These are phyloP conservation scores for Chymomyza procnemis DNA, from an alignment of 2,888 invertebrate species.

Conservation along the genomic window DNA sequence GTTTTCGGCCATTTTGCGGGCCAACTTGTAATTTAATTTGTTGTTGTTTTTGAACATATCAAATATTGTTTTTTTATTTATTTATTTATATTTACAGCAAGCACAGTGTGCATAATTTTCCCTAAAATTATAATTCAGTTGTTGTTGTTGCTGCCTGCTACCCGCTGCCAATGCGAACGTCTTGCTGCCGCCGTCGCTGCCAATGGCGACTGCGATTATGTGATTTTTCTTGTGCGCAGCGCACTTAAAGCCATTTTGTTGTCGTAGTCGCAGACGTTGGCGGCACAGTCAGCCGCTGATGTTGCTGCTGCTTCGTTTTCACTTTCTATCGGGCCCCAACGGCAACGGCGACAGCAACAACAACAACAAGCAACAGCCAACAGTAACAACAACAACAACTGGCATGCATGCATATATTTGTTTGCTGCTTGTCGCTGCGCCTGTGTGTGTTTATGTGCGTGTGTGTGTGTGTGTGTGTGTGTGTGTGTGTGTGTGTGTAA, in stretches of 20 bases:
- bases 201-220: conserved; percentile 50
- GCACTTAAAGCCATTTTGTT: conserved; percentile 59
- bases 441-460: conserved; percentile 46
- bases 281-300: conserved; percentile 15
- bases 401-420: conserved; percentile 7
- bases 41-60: conserved; percentile 8
- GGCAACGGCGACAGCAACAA: conserved; percentile 18
- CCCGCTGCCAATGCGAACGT: neutral
- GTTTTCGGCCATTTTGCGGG: conserved; percentile 7
- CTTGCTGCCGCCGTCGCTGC: conserved; percentile 8
- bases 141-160: conserved; percentile 18
- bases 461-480: conserved; percentile 26
- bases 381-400: neutral
- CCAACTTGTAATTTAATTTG: neutral
- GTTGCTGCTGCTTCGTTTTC: conserved; percentile 59
- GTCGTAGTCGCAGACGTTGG: conserved; percentile 59
- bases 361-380: conserved; percentile 10
- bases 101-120: conserved; percentile 66
- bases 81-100: conserved; percentile 57
- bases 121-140: conserved; percentile 66
- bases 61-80: conserved; percentile 25
- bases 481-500: conserved; percentile 43
- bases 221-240: conserved; percentile 62
- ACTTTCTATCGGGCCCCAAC: conserved; percentile 63
- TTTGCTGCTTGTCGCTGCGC: conserved; percentile 1